phyloP scores from a whole-genome alignment of 2,797 vertebrate genomes.

The Pachyuromys duprasi region DNA sequence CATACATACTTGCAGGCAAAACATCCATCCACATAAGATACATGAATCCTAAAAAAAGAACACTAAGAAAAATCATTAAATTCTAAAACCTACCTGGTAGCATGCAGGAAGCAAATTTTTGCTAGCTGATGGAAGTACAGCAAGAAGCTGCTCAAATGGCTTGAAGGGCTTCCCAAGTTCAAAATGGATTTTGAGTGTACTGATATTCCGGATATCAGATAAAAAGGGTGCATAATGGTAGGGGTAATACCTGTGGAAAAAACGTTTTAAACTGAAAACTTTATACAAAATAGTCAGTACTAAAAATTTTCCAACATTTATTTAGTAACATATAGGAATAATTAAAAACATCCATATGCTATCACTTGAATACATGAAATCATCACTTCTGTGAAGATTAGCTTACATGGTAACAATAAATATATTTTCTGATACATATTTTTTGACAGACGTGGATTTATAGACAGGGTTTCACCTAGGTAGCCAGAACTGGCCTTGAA shows the following conservation, averaged over 20 bases:
- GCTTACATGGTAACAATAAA: neutral
- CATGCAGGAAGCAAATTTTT: constrained; percentile 93
- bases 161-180: constrained; percentile 96
- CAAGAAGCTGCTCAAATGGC: constrained; percentile 98
- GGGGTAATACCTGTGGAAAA: constrained; percentile 94
- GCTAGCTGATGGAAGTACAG: constrained; percentile 97
- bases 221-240: constrained; percentile 98
- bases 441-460: neutral
- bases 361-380: constrained; percentile 38
- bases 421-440: neutral
- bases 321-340: constrained; percentile 33
- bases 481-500: neutral
- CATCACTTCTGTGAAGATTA: neutral
- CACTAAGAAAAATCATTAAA: neutral
- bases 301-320: constrained; percentile 37
- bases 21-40: neutral
- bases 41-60: neutral
- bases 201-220: constrained; percentile 95
- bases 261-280: constrained; percentile 67
- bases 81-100: constrained; percentile 92
- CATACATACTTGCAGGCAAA: neutral
- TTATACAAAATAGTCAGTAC: constrained; percentile 8
- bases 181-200: constrained; percentile 92
- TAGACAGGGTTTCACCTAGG: neutral
- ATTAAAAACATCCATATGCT: constrained; percentile 46